Conservation (phyloP, 1,140 invertebrate species). For the Cheumatopsyche charites region DNA sequence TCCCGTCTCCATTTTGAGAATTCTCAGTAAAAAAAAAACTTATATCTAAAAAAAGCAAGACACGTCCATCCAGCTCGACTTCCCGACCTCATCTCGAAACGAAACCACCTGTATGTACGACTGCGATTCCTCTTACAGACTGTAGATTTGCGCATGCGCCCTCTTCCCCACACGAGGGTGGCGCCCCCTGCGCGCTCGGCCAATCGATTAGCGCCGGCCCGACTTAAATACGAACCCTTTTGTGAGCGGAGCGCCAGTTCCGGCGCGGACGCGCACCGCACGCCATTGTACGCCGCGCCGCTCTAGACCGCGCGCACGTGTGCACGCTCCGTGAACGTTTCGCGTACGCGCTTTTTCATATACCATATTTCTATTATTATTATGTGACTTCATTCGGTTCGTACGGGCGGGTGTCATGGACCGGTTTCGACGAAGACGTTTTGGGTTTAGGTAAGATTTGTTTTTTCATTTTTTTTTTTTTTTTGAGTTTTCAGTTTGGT, state of each 20-base stretch:
- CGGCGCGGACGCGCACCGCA: slow-evolving; percentile 37
- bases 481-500: too few species aligned
- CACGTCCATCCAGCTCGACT: too few species aligned
- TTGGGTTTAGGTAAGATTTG: too few species aligned
- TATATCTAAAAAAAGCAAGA: too few species aligned
- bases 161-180: slow-evolving; percentile 1
- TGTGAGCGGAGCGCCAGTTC: slow-evolving; percentile 44
- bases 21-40: too few species aligned
- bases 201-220: slow-evolving; percentile 46
- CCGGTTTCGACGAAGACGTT: too few species aligned
- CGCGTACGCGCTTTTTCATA: background rate
- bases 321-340: too few species aligned
- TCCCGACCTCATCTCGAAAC: too few species aligned
- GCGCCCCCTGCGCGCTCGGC: slow-evolving; percentile 38
- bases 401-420: too few species aligned
- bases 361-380: background rate
- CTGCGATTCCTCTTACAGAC: background rate
- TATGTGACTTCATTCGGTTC: too few species aligned
- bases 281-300: slow-evolving; percentile 3
- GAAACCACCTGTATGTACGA: slow-evolving; percentile 45
- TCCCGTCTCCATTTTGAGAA: too few species aligned
- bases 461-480: too few species aligned
- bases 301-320: background rate
- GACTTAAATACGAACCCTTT: slow-evolving; percentile 49
- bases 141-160: slow-evolving; percentile 7